Base-by-base conservation (phyloP, 2,797 vertebrate species). In the Hybognathus amarus region DNA sequence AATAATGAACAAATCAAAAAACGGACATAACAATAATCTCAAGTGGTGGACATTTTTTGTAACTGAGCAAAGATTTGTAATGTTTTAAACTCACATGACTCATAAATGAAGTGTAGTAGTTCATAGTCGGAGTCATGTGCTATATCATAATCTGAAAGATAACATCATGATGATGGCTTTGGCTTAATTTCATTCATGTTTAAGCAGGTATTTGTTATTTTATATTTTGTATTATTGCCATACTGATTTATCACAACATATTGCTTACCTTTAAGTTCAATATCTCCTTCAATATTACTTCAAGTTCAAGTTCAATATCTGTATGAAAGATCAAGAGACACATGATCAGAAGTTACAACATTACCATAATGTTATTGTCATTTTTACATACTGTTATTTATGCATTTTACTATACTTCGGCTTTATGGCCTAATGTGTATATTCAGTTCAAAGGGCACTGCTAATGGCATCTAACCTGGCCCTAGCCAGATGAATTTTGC, bases 111-210 rank as follows among this genome's bases (percentile, higher is more conserved):
- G n/a, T 56, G 91, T 79, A 90, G 83, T 92, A 91, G 56, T 94
- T n/a, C 91, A 15, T 93, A 94, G 88, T 94, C 93, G 1, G 94
- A 93, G 79, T 94, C 94, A 45, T 93, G 93, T 8, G 92, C 92
- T 59, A 91, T 87, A 17, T 94, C 94, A 47, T 92, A 94, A 71
- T 94, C 95, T 95, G 86, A 5, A 50, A 90, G 89, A 88, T 9
- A 6, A 9, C 82, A 82, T 50, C 2, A 38, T 82, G 18, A 17
- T 38, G 42, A 9, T 78, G 27, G 6, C 6, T 80, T 1, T 85
- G 30, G 20, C 36, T 3, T 11, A n/a, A 24, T 18, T 38, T 12
- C 7, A 75, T 20, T 18, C 17, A 45, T 63, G 24, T 22, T 77
- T 13, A 33, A 12, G 20, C 27, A n/a, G 63, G 17, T 22, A 15